A percentile compares a stretch with the other conserved stretches of the same genome.
Conservation (phyloP, 2,113 vertebrate species). For the Amphilophus citrinellus region DNA sequence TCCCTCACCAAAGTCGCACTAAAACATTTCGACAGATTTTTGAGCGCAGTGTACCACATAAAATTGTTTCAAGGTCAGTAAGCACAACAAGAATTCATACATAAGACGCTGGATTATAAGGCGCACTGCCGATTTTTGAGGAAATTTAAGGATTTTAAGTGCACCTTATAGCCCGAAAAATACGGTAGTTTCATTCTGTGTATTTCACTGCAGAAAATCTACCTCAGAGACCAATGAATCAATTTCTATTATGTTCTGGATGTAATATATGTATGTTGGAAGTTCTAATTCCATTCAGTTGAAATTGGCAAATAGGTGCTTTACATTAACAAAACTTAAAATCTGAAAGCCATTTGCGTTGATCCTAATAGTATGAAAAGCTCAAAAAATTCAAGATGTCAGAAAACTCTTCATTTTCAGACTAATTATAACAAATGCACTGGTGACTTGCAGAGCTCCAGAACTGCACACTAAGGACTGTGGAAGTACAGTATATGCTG, state of each 20-base stretch:
- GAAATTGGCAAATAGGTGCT: not conserved
- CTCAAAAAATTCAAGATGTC: not conserved
- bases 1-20: too few relatives aligned
- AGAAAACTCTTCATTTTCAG: not conserved
- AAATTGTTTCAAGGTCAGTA: too few relatives aligned
- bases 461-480: not conserved
- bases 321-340: not conserved
- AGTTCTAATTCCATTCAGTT: not conserved
- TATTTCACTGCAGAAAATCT: conserved; percentile 27
- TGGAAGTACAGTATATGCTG: not conserved
- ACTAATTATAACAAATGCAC: not conserved
- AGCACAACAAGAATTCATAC: too few relatives aligned
- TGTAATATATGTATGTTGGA: not conserved
- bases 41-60: too few relatives aligned
- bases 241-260: not conserved
- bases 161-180: too few relatives aligned
- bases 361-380: not conserved
- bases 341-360: not conserved
- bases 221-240: conserved; percentile 7
- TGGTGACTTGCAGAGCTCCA: not conserved
- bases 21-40: too few relatives aligned
- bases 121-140: too few relatives aligned
- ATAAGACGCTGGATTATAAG: too few relatives aligned
- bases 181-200: conserved; percentile 2
- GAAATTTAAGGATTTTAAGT: too few relatives aligned